Evolutionary conservation across 1,140 invertebrate genomes (phyloP).

Genomic region (Brachionus manjavacas): DNA sequence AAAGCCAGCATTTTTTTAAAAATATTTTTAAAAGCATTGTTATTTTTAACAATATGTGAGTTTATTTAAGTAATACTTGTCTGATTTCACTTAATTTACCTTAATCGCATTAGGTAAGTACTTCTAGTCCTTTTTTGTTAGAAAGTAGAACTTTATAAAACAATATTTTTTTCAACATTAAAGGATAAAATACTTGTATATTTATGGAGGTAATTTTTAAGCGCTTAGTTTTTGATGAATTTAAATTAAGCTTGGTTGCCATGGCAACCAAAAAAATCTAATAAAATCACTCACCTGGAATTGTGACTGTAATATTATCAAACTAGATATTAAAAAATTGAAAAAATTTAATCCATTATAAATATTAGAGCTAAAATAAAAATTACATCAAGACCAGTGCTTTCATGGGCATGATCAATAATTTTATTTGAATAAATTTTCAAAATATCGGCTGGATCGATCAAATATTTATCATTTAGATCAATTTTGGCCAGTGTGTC

Average conservation of each 20-base stretch:
- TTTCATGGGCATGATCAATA: constrained; percentile 14
- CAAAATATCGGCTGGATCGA: constrained; percentile 29
- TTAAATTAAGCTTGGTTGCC: background rate
- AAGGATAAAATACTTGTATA: no score
- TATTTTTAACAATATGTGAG: no score
- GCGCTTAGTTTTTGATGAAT: no score
- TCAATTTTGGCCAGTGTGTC: constrained; percentile 6
- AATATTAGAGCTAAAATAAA: background rate
- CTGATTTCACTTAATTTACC: background rate
- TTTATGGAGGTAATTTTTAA: no score
- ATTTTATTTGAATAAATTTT: constrained; percentile 24
- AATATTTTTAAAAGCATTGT: no score
- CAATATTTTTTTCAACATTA: no score
- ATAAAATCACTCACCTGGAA: constrained; percentile 17
- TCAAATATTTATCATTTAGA: constrained; percentile 2
- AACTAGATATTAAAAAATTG: background rate
- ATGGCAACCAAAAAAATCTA: background rate
- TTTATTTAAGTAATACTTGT: background rate
- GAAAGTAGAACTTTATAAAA: no score
- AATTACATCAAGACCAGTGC: constrained; percentile 4
- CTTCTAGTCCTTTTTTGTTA: no score
- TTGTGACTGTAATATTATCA: constrained; percentile 38
- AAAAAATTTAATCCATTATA: constrained; percentile 5
- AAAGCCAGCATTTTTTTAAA: no score
- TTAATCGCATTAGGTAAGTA: background rate